phyloP scores from a whole-genome alignment of 2,888 invertebrate genomes.

The Eledone cirrhosa region DNA sequence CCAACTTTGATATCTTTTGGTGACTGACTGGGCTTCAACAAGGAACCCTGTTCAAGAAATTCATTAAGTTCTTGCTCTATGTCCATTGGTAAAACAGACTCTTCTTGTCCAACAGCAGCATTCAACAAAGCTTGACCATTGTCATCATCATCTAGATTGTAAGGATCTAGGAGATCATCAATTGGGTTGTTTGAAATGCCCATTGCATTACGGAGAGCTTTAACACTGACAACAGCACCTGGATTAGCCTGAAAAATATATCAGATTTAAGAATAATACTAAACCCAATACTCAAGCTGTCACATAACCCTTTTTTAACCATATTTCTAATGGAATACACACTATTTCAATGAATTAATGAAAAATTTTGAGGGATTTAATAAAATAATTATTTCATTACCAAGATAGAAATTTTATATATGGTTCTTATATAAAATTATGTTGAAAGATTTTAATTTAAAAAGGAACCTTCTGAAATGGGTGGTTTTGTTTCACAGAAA shows the following conservation, averaged over 20 bases:
- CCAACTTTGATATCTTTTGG: slow-evolving; percentile 9
- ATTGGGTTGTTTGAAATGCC: slow-evolving; percentile 41
- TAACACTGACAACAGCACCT: slow-evolving; percentile 40
- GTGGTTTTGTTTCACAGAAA: too few relatives aligned
- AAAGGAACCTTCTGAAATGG: too few relatives aligned
- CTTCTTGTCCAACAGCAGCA: background rate
- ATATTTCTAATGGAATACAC: too few relatives aligned
- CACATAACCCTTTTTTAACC: too few relatives aligned
- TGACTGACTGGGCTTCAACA: slow-evolving; percentile 21
- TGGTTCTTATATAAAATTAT: too few relatives aligned
- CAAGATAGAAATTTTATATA: too few relatives aligned
- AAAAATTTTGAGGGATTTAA: too few relatives aligned
- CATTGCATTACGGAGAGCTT: slow-evolving; percentile 42
- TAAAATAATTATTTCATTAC: too few relatives aligned
- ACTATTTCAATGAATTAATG: too few relatives aligned
- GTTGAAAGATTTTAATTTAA: too few relatives aligned
- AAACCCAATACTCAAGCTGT: too few relatives aligned
- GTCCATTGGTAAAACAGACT: slow-evolving; percentile 11
- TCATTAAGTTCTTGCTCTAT: slow-evolving; percentile 29
- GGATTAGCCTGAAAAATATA: slow-evolving; percentile 39
- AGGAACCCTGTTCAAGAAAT: slow-evolving; percentile 26
- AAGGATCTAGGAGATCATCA: background rate
- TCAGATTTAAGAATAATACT: too few relatives aligned
- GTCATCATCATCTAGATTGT: background rate
- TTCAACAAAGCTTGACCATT: background rate